phyloP scores from a whole-genome alignment of 2,113 vertebrate genomes.

The Catagonus wagneri region DNA sequence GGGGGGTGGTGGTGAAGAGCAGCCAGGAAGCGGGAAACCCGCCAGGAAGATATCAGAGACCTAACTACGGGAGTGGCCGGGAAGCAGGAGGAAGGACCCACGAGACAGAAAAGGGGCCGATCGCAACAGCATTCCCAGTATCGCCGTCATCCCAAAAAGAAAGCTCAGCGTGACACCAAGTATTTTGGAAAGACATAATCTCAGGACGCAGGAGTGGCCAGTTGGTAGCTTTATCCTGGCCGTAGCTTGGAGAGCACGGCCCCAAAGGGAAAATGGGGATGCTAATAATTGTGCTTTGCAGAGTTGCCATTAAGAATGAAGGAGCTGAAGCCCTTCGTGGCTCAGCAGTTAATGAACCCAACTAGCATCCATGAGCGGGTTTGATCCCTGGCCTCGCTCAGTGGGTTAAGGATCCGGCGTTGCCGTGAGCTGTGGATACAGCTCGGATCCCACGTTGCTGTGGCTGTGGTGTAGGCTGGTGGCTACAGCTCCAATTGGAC shows the following conservation, averaged over 20 bases:
- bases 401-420: too few species aligned
- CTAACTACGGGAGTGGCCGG: accelerated
- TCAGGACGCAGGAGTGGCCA: neutral
- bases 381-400: too few species aligned
- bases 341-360: too few species aligned
- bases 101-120: neutral
- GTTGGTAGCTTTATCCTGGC: neutral
- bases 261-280: neutral
- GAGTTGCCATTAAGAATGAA: neutral
- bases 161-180: neutral
- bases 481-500: too few species aligned
- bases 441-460: too few species aligned
- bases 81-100: neutral
- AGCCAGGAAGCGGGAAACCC: neutral
- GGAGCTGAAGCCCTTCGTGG: too few species aligned
- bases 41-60: neutral
- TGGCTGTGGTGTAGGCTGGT: too few species aligned
- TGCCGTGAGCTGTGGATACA: too few species aligned
- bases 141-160: neutral
- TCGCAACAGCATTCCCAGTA: neutral
- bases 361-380: too few species aligned
- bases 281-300: accelerated
- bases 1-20: neutral
- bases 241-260: neutral
- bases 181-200: neutral